Base-by-base conservation (phyloP, 2,113 vertebrate species). In the Sterrhoptilus dennistouni region DNA sequence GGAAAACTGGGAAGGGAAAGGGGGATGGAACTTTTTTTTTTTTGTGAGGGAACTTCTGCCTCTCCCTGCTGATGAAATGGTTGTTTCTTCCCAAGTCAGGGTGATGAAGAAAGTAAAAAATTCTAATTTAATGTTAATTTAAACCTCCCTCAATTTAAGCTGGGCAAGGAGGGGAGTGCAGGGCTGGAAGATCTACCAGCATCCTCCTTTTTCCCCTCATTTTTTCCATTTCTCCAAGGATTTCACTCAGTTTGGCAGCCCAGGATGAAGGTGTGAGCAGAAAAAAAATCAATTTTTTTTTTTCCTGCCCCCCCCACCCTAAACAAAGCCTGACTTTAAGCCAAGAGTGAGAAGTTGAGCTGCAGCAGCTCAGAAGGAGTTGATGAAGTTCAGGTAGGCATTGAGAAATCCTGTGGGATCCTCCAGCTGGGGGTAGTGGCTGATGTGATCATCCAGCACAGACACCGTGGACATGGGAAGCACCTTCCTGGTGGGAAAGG, bases 381-480 rank as follows among this genome's bases (percentile, higher is more conserved):
- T 99, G 97, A 99, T 99, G 82, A 99, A 99, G 91, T 97, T 99
- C 71, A 99, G 98, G 61, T 99, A 99, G 0, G 99, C 98, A 3
- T 99, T 99, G 45, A 99, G 96, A 96, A 99, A 99, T 69, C 99
- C 99, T 6, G 97, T 98, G 24, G 99, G 99, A 94, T 99, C 99
- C 87, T 99, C 99, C 95, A 99, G 98, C 97, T 99, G 99, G 8
- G 98, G 99, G 35, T 99, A 99, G 97, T 99, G 99, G 95, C 99
- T 99, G 93, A 99, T 99, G 98, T 99, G 99, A 38, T 99, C 98
- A 2, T 99, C 99, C 96, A 99, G 96, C 91, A 99, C 96, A 0
- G 98, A 98, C 83, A 99, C 89, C 0, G 99, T 99, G 12, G 99
- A 99, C 86, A 79, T 97, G 68, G 97, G 98, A 82, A 99, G 98